Evolutionary conservation across 2,797 vertebrate species (phyloP).

Genomic region (Cyprinella venusta): DNA sequence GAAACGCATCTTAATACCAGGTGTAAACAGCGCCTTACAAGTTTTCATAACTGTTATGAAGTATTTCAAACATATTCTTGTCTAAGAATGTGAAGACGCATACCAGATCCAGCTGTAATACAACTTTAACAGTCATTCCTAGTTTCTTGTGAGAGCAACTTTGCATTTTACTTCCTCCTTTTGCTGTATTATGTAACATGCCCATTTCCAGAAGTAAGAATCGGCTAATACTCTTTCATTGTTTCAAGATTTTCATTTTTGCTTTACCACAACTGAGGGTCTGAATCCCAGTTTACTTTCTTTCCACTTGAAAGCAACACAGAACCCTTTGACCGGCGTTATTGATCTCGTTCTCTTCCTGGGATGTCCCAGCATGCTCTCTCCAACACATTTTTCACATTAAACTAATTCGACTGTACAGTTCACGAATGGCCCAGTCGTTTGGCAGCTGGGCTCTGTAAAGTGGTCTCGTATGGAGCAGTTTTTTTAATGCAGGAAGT

Average conservation of each 20-base stretch:
- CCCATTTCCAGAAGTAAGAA: conserved; percentile 31
- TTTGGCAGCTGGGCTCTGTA: conserved; percentile 13
- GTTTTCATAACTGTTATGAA: background rate
- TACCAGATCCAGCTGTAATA: background rate
- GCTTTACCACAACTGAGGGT: conserved; percentile 23
- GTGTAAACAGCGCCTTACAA: too few relatives aligned
- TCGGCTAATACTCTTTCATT: background rate
- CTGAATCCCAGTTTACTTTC: background rate
- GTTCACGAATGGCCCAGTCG: conserved; percentile 23
- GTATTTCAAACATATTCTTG: background rate
- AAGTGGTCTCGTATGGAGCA: conserved; percentile 11
- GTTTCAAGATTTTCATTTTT: conserved; percentile 17
- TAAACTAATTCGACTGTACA: conserved; percentile 13
- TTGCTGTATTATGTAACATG: conserved; percentile 24
- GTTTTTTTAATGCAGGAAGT: conserved; percentile 29
- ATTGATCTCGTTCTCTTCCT: conserved; percentile 29
- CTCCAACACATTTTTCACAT: conserved; percentile 23
- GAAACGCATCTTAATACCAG: too few relatives aligned
- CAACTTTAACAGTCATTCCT: background rate
- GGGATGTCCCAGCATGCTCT: conserved; percentile 22
- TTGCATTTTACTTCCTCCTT: conserved; percentile 22
- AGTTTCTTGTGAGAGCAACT: background rate
- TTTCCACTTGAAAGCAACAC: conserved; percentile 26
- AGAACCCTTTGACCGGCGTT: conserved; percentile 16
- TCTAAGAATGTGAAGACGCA: background rate